Percentiles rank a stretch among this genome's conserved stretches.
phyloP scores from a whole-genome alignment of 2,113 vertebrate species.

The Lipophrys pholis region DNA sequence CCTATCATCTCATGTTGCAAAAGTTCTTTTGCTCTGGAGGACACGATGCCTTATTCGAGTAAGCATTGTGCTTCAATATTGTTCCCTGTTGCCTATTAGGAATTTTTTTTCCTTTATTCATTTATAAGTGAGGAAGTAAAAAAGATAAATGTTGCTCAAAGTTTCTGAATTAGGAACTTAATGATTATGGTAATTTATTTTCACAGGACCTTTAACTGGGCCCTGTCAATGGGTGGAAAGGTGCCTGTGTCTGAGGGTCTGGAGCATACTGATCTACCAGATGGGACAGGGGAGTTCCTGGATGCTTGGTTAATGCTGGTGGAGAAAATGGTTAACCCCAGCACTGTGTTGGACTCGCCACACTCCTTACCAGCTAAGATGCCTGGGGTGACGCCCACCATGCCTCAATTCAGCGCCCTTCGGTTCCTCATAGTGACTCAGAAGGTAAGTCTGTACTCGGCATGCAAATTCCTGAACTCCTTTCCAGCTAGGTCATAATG shows the following conservation, averaged over 20 bases:
- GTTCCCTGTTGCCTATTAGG: neutral
- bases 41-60: conserved; percentile 96
- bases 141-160: too few species aligned
- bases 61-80: conserved; percentile 62
- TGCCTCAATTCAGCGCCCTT: conserved; percentile 92
- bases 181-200: neutral
- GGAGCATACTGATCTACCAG: conserved; percentile 91
- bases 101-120: too few species aligned
- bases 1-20: conserved; percentile 95
- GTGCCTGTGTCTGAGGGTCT: conserved; percentile 92
- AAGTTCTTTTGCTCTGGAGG: conserved; percentile 96
- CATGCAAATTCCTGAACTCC: neutral
- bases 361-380: conserved; percentile 91
- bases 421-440: conserved; percentile 95
- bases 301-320: conserved; percentile 96
- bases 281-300: conserved; percentile 94
- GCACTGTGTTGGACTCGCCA: conserved; percentile 94
- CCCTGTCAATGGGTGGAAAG: conserved; percentile 93
- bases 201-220: conserved; percentile 94
- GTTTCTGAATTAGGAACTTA: too few species aligned
- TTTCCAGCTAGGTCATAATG: too few species aligned
- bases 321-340: conserved; percentile 97
- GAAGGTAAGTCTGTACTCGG: conserved; percentile 82
- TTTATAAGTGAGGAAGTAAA: too few species aligned
- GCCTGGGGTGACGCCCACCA: conserved; percentile 88